phyloP scores from a whole-genome alignment of 2,888 invertebrate genomes.

The Priocnemis perturbator region DNA sequence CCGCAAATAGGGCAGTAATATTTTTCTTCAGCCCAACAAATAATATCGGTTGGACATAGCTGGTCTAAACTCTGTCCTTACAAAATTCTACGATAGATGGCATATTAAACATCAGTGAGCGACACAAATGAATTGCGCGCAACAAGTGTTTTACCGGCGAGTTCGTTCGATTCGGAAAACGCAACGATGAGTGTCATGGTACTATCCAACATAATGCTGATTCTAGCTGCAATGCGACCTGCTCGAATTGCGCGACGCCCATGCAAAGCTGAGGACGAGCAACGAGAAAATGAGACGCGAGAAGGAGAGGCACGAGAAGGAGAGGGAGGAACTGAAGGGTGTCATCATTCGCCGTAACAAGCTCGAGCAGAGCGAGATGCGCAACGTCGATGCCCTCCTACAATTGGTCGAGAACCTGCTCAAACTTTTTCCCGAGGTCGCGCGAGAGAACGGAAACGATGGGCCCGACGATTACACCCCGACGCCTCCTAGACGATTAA shows the following conservation, averaged over 20 bases:
- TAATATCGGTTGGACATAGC: too few relatives aligned
- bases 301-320: constrained; percentile 89
- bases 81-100: neutral
- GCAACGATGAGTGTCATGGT: too few relatives aligned
- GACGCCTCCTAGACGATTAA: constrained; percentile 83
- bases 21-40: too few relatives aligned
- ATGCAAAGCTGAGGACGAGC: constrained; percentile 92
- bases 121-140: too few relatives aligned
- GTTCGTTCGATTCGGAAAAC: too few relatives aligned
- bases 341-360: constrained; percentile 76
- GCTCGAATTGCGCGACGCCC: constrained; percentile 91
- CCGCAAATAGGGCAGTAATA: too few relatives aligned
- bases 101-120: neutral
- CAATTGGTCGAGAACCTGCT: constrained; percentile 89
- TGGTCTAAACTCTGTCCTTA: too few relatives aligned
- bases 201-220: too few relatives aligned
- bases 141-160: too few relatives aligned
- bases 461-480: constrained; percentile 79
- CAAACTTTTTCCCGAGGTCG: constrained; percentile 85
- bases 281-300: constrained; percentile 93
- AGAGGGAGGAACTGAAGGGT: constrained; percentile 80
- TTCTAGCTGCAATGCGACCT: constrained; percentile 88
- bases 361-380: constrained; percentile 82
- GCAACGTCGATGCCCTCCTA: constrained; percentile 83
- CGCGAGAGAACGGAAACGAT: constrained; percentile 75